Base-by-base conservation (phyloP, 2,888 invertebrate genomes). In the Cheiracanthium punctorium region DNA sequence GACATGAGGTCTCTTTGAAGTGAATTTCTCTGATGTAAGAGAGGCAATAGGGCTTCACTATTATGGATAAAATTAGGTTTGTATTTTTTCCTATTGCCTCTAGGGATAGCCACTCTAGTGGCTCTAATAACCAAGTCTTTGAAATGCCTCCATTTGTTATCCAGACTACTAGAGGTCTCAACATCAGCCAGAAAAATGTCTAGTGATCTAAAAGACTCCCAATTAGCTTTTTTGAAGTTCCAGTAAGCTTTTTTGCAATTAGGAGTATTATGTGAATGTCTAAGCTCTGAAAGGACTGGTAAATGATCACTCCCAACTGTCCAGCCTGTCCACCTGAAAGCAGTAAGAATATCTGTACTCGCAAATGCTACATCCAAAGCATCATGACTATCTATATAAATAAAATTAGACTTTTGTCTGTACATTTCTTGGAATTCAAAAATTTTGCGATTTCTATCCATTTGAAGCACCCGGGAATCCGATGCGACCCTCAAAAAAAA, bases 131-230 rank as follows among this genome's bases (percentile, higher is more conserved):
- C n/a, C n/a, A n/a, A n/a, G n/a, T n/a, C n/a, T n/a, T n/a, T n/a
- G n/a, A n/a, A n/a, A 30, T 67, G 67, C 10, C 65, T 24, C 65
- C 65, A 65, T 65, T 65, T 65, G 17, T 17, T 29, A 65, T 65
- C 65, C 0, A 30, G 14, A 65, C 0, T 17, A 65, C 1, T 32
- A 29, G 12, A 67, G 28, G 32, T 1, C 30, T 17, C 1, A 67
- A 20, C 30, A 12, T 67, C 1, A 28, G 1, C 2, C 17, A 0
- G 67, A 67, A 67, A 30, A 30, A 4, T 29, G 32, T 67, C 67
- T 14, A 30, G 30, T 14, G n/a, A 67, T 30, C 1, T 8, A 58
- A 20, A 20, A 12, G 0, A 17, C 7, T 67, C 30, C 30, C 67
- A 67, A 0, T 29, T 67, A 14, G 30, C 30, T 14, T 67, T 58